These are phyloP conservation scores for Gandaritis pyraliata DNA, from an alignment of 2,888 invertebrate genomes.

Conservation along the genomic window DNA sequence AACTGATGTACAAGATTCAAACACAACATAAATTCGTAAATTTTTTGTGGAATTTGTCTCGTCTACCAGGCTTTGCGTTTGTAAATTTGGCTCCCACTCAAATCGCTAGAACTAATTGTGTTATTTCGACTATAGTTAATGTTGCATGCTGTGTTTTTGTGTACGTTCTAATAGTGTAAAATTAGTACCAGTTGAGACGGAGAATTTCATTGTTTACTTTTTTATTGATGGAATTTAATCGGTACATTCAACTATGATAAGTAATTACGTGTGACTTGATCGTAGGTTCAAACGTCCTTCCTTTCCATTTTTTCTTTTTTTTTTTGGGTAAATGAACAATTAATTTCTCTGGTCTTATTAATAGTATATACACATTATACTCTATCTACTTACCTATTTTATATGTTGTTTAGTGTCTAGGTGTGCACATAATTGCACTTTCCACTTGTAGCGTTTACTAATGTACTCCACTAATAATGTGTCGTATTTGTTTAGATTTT, in stretches of 20 bases:
- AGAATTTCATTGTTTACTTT: slow-evolving; percentile 27
- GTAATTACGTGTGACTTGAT: no score
- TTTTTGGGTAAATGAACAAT: slow-evolving; percentile 19
- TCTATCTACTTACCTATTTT: slow-evolving; percentile 3
- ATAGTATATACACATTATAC: slow-evolving; percentile 15
- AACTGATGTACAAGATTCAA: not conserved
- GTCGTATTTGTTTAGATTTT: slow-evolving; percentile 43
- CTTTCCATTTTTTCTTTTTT: no score
- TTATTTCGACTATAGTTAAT: slow-evolving; percentile 44
- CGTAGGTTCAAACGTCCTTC: no score
- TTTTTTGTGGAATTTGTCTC: slow-evolving; percentile 1
- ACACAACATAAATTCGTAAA: no score
- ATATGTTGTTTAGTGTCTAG: slow-evolving; percentile 36
- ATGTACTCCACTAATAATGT: slow-evolving; percentile 68
- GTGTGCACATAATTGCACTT: slow-evolving; percentile 64
- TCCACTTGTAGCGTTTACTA: slow-evolving; percentile 71
- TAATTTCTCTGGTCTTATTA: slow-evolving; percentile 10
- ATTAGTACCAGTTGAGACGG: slow-evolving; percentile 15
- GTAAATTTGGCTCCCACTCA: slow-evolving; percentile 48
- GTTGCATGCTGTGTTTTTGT: slow-evolving; percentile 69
- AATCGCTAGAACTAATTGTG: slow-evolving; percentile 42
- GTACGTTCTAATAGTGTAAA: slow-evolving; percentile 30
- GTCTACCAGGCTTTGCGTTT: slow-evolving; percentile 38
- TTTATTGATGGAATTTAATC: slow-evolving; percentile 2
- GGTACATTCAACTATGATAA: not conserved